Evolutionary conservation across 2,113 vertebrate genomes (phyloP).

Genomic region (Eudyptes chrysolophus): DNA sequence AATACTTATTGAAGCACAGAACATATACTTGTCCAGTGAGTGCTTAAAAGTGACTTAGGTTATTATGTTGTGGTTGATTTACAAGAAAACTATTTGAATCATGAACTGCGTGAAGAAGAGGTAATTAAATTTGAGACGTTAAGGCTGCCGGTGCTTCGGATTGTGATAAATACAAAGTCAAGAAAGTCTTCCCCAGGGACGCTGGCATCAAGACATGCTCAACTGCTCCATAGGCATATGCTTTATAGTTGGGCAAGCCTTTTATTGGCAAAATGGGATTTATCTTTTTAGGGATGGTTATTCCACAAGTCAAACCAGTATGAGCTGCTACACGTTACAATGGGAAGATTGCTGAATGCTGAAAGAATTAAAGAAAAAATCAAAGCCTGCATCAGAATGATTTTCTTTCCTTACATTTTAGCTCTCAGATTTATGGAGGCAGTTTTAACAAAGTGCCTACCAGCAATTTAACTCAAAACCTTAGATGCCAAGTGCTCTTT

Average conservation of each 20-base stretch:
- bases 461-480: background rate
- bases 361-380: background rate
- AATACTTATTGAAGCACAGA: constrained; percentile 31
- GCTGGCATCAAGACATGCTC: background rate
- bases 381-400: background rate
- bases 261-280: background rate
- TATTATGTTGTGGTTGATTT: constrained; percentile 45
- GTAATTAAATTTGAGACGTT: constrained; percentile 37
- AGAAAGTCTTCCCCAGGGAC: background rate
- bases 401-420: background rate
- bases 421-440: background rate
- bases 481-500: background rate
- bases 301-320: background rate
- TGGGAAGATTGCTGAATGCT: background rate
- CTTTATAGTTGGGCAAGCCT: background rate
- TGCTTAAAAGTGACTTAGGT: constrained; percentile 23
- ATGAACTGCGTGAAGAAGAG: background rate
- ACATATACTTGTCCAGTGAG: background rate
- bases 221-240: background rate
- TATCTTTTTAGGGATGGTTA: background rate
- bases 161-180: background rate
- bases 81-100: constrained; percentile 27
- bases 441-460: background rate
- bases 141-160: background rate
- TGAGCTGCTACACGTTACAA: background rate